These are phyloP conservation scores for Cyprinodon variegatus DNA, from an alignment of 2,113 vertebrate genomes.

Conservation along the genomic window DNA sequence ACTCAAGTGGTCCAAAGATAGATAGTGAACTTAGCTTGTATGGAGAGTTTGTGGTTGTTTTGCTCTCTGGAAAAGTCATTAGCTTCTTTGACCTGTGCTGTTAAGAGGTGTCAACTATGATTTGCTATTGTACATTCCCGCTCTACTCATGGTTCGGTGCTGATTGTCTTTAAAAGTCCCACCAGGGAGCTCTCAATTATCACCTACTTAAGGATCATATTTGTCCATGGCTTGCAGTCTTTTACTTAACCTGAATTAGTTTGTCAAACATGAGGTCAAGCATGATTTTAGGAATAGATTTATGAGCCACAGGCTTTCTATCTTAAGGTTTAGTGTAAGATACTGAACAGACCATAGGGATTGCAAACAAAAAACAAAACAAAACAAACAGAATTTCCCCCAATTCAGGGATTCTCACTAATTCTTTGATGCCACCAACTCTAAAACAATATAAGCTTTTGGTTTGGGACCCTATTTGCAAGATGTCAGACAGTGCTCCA, in stretches of 20 bases:
- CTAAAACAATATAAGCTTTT: too few relatives aligned
- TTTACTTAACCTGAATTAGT: constrained; percentile 54
- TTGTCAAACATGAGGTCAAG: constrained; percentile 36
- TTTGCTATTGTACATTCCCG: constrained; percentile 63
- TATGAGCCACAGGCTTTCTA: neutral
- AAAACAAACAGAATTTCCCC: neutral
- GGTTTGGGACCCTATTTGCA: too few relatives aligned
- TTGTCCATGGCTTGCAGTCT: constrained; percentile 34
- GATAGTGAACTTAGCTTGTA: constrained; percentile 41
- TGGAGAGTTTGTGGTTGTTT: constrained; percentile 54
- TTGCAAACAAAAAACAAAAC: neutral
- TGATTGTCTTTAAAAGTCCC: constrained; percentile 70
- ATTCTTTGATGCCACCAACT: too few relatives aligned
- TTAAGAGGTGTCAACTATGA: constrained; percentile 60
- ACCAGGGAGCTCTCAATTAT: constrained; percentile 58
- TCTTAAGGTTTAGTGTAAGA: neutral
- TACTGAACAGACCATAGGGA: neutral
- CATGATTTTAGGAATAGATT: constrained; percentile 15
- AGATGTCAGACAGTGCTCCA: too few relatives aligned
- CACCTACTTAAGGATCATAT: constrained; percentile 55
- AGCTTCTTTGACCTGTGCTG: constrained; percentile 60
- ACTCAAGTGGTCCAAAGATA: constrained; percentile 40
- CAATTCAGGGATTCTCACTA: too few relatives aligned
- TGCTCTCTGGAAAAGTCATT: constrained; percentile 67
- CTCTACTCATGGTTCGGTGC: constrained; percentile 53